Evolutionary conservation across 30 jellyfish, hydroid and myxozoan genomes (phyloP).

Genomic region (Calvadosia cruxmelitensis): DNA sequence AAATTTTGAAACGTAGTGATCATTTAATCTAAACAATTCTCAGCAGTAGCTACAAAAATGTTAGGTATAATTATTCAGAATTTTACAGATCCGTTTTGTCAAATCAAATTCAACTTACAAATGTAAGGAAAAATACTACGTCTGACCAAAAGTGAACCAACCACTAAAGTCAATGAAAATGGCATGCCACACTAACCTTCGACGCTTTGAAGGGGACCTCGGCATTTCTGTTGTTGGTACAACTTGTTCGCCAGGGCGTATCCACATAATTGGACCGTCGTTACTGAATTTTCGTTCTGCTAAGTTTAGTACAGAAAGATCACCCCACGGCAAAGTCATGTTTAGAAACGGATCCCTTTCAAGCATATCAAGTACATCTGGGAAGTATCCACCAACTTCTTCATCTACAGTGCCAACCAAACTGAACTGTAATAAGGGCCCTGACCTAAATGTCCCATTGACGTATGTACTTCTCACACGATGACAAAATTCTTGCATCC

Average conservation of each 20-base stretch:
- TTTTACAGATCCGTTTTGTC: no score
- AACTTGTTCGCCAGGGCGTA: constrained; percentile 97
- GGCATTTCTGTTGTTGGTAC: constrained; percentile 83
- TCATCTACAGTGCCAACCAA: constrained; percentile 92
- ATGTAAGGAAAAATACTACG: no score
- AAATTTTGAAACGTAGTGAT: no score
- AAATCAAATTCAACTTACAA: no score
- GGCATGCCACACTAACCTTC: no score
- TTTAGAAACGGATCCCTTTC: constrained; percentile 84
- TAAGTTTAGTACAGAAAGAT: constrained; percentile 47
- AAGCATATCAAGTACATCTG: constrained; percentile 56
- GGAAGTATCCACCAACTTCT: constrained; percentile 86
- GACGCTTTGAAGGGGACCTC: constrained; percentile 52
- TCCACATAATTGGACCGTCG: constrained; percentile 97
- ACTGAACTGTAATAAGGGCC: constrained; percentile 71
- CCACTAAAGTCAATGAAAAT: no score
- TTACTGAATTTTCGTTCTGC: constrained; percentile 59
- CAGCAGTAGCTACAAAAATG: no score
- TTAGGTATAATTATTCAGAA: no score
- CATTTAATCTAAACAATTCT: no score
- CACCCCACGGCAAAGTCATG: constrained; percentile 93
- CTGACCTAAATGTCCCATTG: constrained; percentile 91
- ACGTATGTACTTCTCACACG: constrained; percentile 52
- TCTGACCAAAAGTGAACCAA: no score
- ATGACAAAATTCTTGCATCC: constrained; percentile 48